Percentiles rank a stretch among this genome's conserved stretches.
phyloP scores from a whole-genome alignment of 2,797 vertebrate species.

The Artibeus lituratus region DNA sequence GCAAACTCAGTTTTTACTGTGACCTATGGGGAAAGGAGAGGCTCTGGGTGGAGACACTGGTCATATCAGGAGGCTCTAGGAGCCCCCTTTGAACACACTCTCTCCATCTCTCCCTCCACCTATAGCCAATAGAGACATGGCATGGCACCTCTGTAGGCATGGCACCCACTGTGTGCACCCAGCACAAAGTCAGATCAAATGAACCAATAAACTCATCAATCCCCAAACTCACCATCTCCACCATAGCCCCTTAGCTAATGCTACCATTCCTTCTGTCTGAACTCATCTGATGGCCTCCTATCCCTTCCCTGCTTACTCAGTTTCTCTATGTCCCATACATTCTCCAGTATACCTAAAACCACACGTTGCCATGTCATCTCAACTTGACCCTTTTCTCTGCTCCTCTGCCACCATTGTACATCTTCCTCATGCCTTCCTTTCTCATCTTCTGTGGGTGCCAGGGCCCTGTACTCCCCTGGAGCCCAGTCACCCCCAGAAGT shows the following conservation, averaged over 20 bases:
- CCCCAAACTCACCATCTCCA: too few relatives aligned
- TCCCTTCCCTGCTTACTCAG: too few relatives aligned
- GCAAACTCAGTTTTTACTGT: neutral
- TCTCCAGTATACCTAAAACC: neutral
- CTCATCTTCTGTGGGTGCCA: neutral
- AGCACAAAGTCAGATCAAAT: neutral
- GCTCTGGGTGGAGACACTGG: too few relatives aligned
- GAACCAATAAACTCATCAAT: neutral
- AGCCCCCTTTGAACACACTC: neutral
- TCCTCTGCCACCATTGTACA: too few relatives aligned
- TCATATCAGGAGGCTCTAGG: neutral
- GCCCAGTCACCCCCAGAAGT: neutral
- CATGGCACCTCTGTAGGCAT: neutral
- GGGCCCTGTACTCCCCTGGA: neutral
- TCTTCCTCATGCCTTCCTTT: neutral
- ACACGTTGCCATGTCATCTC: neutral
- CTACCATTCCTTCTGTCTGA: neutral
- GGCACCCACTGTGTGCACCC: neutral
- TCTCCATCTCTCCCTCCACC: neutral
- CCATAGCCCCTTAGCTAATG: rapidly evolving
- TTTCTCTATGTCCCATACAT: neutral
- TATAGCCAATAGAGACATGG: neutral
- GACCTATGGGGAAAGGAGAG: neutral
- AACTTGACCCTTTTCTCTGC: neutral
- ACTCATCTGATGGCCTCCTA: neutral